These are phyloP conservation scores for Actinemys pallida DNA, from an alignment of 2,113 vertebrate genomes.

Conservation along the genomic window DNA sequence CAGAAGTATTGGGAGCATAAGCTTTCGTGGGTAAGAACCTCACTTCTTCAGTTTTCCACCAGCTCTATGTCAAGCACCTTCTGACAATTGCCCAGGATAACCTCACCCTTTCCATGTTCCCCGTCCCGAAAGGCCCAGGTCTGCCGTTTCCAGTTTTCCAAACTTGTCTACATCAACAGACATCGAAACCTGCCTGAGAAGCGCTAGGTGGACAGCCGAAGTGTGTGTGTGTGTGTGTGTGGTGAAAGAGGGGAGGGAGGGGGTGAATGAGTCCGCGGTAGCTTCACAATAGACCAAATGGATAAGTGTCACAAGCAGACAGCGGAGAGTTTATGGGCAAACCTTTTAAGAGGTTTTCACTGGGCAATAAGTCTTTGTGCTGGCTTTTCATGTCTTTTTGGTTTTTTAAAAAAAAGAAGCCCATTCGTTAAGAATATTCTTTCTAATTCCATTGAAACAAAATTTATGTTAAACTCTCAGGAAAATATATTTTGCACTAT, in stretches of 20 bases:
- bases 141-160: rapidly evolving
- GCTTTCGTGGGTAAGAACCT: too few species aligned
- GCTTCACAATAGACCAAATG: not conserved
- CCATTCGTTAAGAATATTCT: not conserved
- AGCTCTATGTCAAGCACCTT: not conserved
- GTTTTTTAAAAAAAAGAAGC: not conserved
- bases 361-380: not conserved
- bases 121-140: not conserved
- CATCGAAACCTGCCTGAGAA: rapidly evolving
- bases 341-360: not conserved
- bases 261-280: not conserved
- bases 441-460: conserved; percentile 42
- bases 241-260: rapidly evolving
- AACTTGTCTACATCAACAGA: not conserved
- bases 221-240: rapidly evolving
- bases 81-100: not conserved
- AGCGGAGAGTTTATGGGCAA: not conserved
- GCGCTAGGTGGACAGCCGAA: not conserved
- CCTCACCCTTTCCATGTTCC: not conserved
- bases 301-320: not conserved
- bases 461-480: conserved; percentile 52
- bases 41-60: not conserved
- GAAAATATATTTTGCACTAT: conserved; percentile 46
- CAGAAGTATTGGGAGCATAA: too few species aligned
- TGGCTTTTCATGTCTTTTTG: not conserved